These are phyloP conservation scores for Hyla sarda DNA, from an alignment of 2,113 vertebrate species.

Conservation along the genomic window DNA sequence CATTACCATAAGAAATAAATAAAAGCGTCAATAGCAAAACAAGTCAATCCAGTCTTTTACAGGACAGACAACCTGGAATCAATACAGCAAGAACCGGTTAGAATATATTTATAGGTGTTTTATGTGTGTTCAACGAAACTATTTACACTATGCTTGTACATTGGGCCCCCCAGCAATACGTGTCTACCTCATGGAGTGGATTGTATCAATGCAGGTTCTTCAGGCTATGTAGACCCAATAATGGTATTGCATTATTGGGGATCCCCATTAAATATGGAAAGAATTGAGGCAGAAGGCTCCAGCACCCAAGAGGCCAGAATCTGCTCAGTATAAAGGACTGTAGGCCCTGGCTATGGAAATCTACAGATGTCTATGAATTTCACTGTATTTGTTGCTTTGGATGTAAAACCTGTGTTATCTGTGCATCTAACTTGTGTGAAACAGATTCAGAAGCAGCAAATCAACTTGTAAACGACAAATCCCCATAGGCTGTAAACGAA, in stretches of 20 bases:
- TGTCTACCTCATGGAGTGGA: neutral
- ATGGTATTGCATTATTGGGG: slow-evolving; percentile 68
- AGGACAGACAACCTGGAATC: slow-evolving; percentile 83
- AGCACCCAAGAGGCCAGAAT: slow-evolving; percentile 66
- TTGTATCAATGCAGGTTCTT: neutral
- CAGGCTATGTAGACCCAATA: neutral
- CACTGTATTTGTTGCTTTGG: slow-evolving; percentile 1
- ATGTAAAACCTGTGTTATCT: neutral
- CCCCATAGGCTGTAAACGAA: slow-evolving; percentile 70
- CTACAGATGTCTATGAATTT: slow-evolving; percentile 69
- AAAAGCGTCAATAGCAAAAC: slow-evolving; percentile 81
- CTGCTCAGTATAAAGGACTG: neutral
- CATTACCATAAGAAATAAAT: slow-evolving; percentile 92
- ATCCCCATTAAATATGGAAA: slow-evolving; percentile 99
- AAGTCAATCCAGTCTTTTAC: slow-evolving; percentile 83
- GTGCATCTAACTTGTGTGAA: slow-evolving; percentile 19
- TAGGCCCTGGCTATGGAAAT: slow-evolving; percentile 66
- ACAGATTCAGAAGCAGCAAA: slow-evolving; percentile 24
- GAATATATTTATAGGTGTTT: slow-evolving; percentile 86
- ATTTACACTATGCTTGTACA: slow-evolving; percentile 83
- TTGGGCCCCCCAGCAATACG: neutral
- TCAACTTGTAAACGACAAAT: slow-evolving; percentile 7
- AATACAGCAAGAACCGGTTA: slow-evolving; percentile 94
- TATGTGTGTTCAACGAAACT: slow-evolving; percentile 87
- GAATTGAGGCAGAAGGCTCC: no score